A percentile compares a stretch with the other conserved stretches of the same genome.
Evolutionary conservation across 2,797 vertebrate species (phyloP).

Genomic region (Hylomyscus alleni): DNA sequence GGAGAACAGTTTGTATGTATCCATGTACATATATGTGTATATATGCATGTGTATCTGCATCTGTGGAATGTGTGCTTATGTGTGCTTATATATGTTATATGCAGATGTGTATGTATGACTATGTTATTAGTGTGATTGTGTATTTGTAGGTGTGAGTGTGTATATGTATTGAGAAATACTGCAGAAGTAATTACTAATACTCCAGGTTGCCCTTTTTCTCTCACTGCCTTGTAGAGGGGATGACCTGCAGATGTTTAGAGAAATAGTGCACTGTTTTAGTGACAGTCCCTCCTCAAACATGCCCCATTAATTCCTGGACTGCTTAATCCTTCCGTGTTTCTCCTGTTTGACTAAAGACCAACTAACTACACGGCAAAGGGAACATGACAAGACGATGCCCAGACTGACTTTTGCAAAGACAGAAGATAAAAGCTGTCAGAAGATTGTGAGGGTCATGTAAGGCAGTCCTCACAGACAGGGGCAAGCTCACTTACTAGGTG

Average conservation of each 20-base stretch:
- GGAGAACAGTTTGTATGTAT: neutral
- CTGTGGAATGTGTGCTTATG: neutral
- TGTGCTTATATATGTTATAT: too few relatives aligned
- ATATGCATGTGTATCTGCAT: neutral
- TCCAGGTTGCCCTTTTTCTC: conserved; percentile 87
- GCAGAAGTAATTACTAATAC: conserved; percentile 89
- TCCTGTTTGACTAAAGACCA: conserved; percentile 76
- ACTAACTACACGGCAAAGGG: conserved; percentile 65
- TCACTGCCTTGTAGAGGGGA: conserved; percentile 86
- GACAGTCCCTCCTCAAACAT: conserved; percentile 85
- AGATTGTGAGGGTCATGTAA: conserved; percentile 33
- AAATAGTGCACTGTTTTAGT: conserved; percentile 86
- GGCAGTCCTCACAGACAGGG: conserved; percentile 15
- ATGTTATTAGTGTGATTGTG: neutral
- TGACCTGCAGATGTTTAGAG: conserved; percentile 88
- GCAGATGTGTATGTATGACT: neutral
- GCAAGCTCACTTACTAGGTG: neutral
- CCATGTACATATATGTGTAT: too few relatives aligned
- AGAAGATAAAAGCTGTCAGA: conserved; percentile 46
- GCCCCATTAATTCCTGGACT: conserved; percentile 79
- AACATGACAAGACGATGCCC: conserved; percentile 46
- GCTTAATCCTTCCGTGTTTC: conserved; percentile 81
- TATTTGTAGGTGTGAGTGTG: neutral
- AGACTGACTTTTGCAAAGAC: neutral
- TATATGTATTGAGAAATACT: conserved; percentile 84